Evolutionary conservation across 2,797 vertebrate species (phyloP), one percentile per base, ranked within the genome.

Genomic region (Anguilla pacifica): DNA sequence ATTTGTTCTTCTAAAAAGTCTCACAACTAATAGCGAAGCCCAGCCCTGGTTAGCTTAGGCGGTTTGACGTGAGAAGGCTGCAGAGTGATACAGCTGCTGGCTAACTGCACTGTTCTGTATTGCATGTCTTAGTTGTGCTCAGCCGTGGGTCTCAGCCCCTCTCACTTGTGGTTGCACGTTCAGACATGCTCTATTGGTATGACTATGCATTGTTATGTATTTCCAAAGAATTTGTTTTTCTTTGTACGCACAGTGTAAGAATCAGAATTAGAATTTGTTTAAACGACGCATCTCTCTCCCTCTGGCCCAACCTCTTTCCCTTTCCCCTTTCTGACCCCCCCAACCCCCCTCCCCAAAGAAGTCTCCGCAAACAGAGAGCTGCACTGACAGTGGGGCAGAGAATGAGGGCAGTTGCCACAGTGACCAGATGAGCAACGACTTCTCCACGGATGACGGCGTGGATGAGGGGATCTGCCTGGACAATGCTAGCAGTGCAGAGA

Each of bases 391-490:
- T 79, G 99, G 99, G 90, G 99, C 99, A 22, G 99, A 99, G 95
- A 99, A 99, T 89, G 99, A 99, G 96, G 99, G 98, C 90, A 99
- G 99, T 93, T 99, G 98, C 95, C 99, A 99, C 96, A 99, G 99
- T 83, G 99, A 99, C 96, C 99, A 99, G 94, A 98, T 99, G 98
- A 99, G 98, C 96, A 99, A 99, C 83, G 99, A 99, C 93, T 99
- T 99, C 95, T 98, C 97, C 92, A 98, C 97, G 0, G 98, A 99
- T 53, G 99, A 99, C 88, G 97, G 96, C 82, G 97, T 99, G 86
- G 99, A 99, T 91, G 99, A 99, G 94, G 99, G 99, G 88, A 99
- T 99, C 94, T 99, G 98, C 94, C 96, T 99, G 86, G 99, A 99
- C 93, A 99, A 93, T 93, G 97, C 95, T 15, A 96, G 96, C 93